Conservation (phyloP, 2,797 vertebrate genomes). For the Chloroceryle inda region DNA sequence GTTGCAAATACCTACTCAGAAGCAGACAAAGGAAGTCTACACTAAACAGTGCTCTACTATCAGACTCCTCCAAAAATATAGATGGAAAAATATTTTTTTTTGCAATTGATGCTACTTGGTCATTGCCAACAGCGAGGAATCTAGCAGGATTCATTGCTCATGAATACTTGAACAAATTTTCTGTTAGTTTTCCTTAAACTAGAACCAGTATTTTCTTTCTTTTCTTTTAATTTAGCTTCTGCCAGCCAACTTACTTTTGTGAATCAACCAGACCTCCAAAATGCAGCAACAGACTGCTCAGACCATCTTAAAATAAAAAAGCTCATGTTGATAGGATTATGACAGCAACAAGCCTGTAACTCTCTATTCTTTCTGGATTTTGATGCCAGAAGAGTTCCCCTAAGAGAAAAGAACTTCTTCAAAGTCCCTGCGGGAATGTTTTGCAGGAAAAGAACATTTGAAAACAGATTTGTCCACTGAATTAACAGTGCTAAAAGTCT, state of each 20-base stretch:
- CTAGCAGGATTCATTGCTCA: conserved; percentile 23
- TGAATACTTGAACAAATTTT: conserved; percentile 58
- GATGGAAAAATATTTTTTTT: conserved; percentile 61
- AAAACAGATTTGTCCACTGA: conserved; percentile 46
- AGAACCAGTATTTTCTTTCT: conserved; percentile 43
- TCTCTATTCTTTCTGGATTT: conserved; percentile 21
- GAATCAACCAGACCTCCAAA: conserved; percentile 21
- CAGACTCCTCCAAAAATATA: conserved; percentile 41
- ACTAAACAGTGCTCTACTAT: background rate
- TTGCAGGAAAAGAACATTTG: conserved; percentile 23
- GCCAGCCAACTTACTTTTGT: conserved; percentile 39
- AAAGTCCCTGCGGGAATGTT: background rate
- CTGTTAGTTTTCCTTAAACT: conserved; percentile 47
- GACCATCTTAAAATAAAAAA: conserved; percentile 49
- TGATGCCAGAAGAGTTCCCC: conserved; percentile 38
- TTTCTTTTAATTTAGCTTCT: conserved; percentile 7
- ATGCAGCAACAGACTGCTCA: conserved; percentile 53
- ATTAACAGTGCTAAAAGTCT: conserved; percentile 19
- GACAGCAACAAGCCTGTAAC: conserved; percentile 52
- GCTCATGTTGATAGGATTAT: conserved; percentile 26
- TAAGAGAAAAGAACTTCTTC: conserved; percentile 31
- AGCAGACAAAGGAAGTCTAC: conserved; percentile 35
- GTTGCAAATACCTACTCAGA: conserved; percentile 7
- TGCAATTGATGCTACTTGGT: conserved; percentile 18
- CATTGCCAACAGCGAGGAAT: conserved; percentile 45